phyloP scores from a whole-genome alignment of 1,140 invertebrate genomes.

The Thaumatotibia leucotreta region DNA sequence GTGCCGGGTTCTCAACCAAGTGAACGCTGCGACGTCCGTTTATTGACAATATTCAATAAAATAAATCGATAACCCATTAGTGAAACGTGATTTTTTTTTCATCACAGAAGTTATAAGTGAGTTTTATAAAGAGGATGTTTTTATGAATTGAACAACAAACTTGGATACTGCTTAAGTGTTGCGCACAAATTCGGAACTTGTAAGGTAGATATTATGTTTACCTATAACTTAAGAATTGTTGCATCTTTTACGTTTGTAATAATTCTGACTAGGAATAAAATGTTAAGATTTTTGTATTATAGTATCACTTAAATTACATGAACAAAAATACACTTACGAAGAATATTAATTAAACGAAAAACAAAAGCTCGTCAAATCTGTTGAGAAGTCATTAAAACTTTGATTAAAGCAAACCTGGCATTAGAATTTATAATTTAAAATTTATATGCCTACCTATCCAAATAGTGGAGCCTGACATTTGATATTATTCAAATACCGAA shows the following conservation, averaged over 20 bases:
- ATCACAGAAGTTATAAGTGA: not conserved
- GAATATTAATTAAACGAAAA: not conserved
- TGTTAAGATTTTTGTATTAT: not conserved
- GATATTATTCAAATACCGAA: not conserved
- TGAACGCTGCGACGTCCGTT: conserved; percentile 26
- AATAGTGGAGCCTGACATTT: not conserved
- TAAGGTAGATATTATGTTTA: conserved; percentile 5
- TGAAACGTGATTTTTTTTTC: not conserved
- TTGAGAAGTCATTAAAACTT: not conserved
- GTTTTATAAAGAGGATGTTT: not conserved
- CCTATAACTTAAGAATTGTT: conserved; percentile 9
- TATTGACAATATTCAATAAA: conserved; percentile 3
- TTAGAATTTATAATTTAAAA: not conserved
- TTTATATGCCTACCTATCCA: not conserved
- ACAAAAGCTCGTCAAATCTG: not conserved
- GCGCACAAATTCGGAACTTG: not conserved
- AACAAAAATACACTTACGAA: not conserved
- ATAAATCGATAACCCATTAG: conserved; percentile 9
- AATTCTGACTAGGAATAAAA: not conserved
- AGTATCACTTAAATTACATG: not conserved
- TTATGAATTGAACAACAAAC: not conserved
- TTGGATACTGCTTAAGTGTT: not conserved
- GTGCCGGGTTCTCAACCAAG: conserved; percentile 28
- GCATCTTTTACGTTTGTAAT: not conserved
- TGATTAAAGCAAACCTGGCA: not conserved